phyloP scores from a whole-genome alignment of 2,113 vertebrate genomes.

The Leptodactylus fuscus region DNA sequence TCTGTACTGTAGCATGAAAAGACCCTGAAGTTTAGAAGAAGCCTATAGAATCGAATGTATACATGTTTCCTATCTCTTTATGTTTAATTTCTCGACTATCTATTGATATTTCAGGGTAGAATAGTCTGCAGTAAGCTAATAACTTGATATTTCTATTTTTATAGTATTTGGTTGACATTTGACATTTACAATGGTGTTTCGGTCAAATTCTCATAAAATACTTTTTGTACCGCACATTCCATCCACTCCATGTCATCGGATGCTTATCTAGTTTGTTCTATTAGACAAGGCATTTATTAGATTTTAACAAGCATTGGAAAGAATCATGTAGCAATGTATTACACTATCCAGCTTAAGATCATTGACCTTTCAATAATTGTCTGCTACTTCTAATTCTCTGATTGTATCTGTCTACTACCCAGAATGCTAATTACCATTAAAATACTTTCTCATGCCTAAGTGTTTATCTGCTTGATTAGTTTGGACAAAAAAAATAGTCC shows the following conservation, averaged over 20 bases:
- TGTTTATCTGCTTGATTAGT: conserved; percentile 20
- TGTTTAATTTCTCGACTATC: too few species aligned
- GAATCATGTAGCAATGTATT: conserved; percentile 2
- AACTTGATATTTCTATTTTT: neutral
- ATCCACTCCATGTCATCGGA: conserved; percentile 4
- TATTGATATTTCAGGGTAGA: neutral
- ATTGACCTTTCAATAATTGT: conserved; percentile 39
- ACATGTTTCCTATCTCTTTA: too few species aligned
- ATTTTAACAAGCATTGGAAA: conserved; percentile 17
- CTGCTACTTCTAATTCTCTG: conserved; percentile 17
- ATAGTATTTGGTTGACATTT: neutral
- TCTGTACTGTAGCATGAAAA: too few species aligned
- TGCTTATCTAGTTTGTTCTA: conserved; percentile 22
- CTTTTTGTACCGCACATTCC: neutral
- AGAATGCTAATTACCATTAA: conserved; percentile 4
- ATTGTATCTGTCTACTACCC: conserved; percentile 13
- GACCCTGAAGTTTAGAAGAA: too few species aligned
- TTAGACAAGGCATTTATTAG: conserved; percentile 11
- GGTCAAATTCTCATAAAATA: neutral
- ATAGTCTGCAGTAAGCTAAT: neutral
- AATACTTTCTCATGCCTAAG: conserved; percentile 10
- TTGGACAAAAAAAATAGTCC: neutral
- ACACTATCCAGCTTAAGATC: conserved; percentile 16
- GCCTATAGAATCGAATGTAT: too few species aligned
- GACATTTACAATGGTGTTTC: neutral